Conservation (phyloP, 92 coral and sea anemone genomes). For the Phenganax marumi region DNA sequence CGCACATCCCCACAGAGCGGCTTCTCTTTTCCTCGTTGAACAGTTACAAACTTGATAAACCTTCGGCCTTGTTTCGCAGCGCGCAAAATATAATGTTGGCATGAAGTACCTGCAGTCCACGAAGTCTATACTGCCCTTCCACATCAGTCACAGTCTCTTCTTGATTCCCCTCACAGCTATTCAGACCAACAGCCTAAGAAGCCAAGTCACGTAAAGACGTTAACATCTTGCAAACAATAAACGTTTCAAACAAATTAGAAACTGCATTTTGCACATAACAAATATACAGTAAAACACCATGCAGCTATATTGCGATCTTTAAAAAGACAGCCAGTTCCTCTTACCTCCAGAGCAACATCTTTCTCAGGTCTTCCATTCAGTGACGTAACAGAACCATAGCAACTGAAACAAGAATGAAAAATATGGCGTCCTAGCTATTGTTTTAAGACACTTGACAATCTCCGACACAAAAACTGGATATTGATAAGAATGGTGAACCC, state of each 20-base stretch:
- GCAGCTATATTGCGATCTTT: not conserved
- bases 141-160: constrained; percentile 93
- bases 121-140: constrained; percentile 83
- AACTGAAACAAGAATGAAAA: constrained; percentile 51
- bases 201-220: not conserved
- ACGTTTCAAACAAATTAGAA: not conserved
- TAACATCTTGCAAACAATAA: not conserved
- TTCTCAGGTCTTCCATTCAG: constrained; percentile 91
- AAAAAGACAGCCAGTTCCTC: constrained; percentile 10
- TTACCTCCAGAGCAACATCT: constrained; percentile 77
- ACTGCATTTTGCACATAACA: not conserved
- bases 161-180: constrained; percentile 91
- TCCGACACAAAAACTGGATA: not conserved
- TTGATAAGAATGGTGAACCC: not conserved
- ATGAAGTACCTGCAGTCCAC: constrained; percentile 83
- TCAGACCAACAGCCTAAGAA: constrained; percentile 80
- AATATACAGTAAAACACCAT: not conserved
- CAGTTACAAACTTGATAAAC: not conserved
- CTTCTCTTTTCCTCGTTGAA: not conserved
- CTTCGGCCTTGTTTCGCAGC: not conserved
- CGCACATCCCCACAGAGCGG: not conserved
- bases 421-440: no score
- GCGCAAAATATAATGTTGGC: not conserved
- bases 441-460: not conserved
- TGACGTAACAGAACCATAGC: constrained; percentile 83